A percentile compares a stretch with the other conserved stretches of the same genome.
Evolutionary conservation across 2,113 vertebrate species (phyloP).

Genomic region (Apteryx mantelli): DNA sequence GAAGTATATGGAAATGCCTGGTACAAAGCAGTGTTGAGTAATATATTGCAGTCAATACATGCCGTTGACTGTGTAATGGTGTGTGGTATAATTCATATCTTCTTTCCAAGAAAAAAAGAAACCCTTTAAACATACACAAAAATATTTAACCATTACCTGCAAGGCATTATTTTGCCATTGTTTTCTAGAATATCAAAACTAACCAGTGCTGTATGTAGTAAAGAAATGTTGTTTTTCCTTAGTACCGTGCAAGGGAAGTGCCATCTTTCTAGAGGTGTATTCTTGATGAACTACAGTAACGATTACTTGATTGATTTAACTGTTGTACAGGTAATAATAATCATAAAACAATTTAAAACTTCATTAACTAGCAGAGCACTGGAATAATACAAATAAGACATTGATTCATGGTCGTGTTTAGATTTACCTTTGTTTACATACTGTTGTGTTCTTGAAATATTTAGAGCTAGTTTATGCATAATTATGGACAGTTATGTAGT

Average conservation of each 20-base stretch:
- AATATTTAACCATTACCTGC: not conserved
- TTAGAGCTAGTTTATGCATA: not conserved
- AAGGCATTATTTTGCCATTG: not conserved
- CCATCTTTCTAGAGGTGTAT: not conserved
- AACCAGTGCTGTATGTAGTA: not conserved
- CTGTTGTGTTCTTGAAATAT: not conserved
- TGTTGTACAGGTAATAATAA: conserved; percentile 50
- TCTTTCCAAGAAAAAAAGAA: not conserved
- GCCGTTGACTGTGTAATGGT: not conserved
- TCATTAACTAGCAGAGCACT: conserved; percentile 27
- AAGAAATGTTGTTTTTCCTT: not conserved
- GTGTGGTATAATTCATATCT: not conserved
- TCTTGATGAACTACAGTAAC: conserved; percentile 23
- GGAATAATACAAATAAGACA: conserved; percentile 22
- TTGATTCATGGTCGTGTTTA: not conserved
- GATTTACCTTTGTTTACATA: not conserved
- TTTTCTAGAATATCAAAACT: not conserved
- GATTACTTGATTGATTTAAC: conserved; percentile 62
- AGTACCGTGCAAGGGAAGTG: not conserved
- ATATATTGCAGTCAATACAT: not conserved
- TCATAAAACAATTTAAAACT: conserved; percentile 49
- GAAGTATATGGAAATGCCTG: not conserved
- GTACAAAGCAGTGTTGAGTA: not conserved
- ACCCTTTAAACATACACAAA: not conserved
- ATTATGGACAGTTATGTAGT: not conserved